These are phyloP conservation scores for Misgurnus anguillicaudatus DNA, from an alignment of 2,113 vertebrate species.

Conservation along the genomic window DNA sequence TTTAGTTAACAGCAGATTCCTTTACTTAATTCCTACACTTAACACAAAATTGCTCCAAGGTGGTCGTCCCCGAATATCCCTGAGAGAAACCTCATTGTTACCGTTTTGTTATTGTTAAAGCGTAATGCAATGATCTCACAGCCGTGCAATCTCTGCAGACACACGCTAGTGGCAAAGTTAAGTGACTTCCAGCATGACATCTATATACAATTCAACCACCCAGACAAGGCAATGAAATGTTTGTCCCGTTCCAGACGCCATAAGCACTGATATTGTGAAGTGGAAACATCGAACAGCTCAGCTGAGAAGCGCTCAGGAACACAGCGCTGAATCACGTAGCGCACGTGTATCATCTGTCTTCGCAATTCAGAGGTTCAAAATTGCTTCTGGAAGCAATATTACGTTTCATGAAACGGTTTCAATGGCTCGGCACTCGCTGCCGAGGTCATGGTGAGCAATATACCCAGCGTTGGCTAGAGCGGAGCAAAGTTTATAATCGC, in stretches of 20 bases:
- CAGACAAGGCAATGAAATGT: constrained; percentile 18
- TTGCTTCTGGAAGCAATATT: background rate
- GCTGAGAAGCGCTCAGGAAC: background rate
- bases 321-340: constrained; percentile 28
- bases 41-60: too few relatives aligned
- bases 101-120: too few relatives aligned
- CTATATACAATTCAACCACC: background rate
- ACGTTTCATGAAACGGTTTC: constrained; percentile 6
- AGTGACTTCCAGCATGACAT: background rate
- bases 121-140: background rate
- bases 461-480: too few relatives aligned
- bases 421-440: background rate
- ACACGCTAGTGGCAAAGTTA: background rate
- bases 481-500: too few relatives aligned
- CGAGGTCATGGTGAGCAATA: too few relatives aligned
- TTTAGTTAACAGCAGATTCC: too few relatives aligned
- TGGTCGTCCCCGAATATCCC: background rate
- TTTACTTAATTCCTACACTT: too few relatives aligned
- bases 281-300: constrained; percentile 23
- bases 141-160: background rate
- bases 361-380: background rate
- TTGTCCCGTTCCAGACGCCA: background rate
- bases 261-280: constrained; percentile 11
- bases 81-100: background rate
- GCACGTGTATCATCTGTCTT: background rate